phyloP scores from a whole-genome alignment of 1,140 invertebrate species.

The Aphelinus certus region DNA sequence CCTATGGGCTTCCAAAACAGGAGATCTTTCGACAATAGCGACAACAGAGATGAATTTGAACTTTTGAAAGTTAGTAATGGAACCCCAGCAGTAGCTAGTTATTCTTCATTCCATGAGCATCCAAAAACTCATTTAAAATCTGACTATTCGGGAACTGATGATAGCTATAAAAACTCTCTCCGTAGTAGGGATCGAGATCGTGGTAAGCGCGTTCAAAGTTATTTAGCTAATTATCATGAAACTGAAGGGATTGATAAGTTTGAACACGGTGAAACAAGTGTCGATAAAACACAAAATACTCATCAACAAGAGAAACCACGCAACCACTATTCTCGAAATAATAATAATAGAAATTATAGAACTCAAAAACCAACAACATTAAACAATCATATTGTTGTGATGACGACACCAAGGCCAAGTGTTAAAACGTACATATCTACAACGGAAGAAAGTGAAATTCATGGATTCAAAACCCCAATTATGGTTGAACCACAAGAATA shows the following conservation, averaged over 20 bases:
- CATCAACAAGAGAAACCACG: constrained; percentile 12
- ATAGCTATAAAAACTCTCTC: constrained; percentile 31
- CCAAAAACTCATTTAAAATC: constrained; percentile 39
- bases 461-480: constrained; percentile 23
- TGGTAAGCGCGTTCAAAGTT: constrained; percentile 42
- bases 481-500: constrained; percentile 43
- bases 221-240: constrained; percentile 41
- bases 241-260: constrained; percentile 34
- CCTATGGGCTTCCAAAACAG: too few species aligned
- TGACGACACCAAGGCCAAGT: constrained; percentile 14
- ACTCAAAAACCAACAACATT: too few species aligned
- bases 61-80: constrained; percentile 59
- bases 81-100: constrained; percentile 59
- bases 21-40: constrained; percentile 52
- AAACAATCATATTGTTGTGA: too few species aligned
- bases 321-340: constrained; percentile 22
- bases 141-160: constrained; percentile 14
- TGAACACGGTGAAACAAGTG: constrained; percentile 15
- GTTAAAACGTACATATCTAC: neutral
- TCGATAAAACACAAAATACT: constrained; percentile 32
- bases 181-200: constrained; percentile 37
- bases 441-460: constrained; percentile 2
- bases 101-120: constrained; percentile 56
- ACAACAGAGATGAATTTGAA: constrained; percentile 57
- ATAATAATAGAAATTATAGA: neutral